A percentile compares a stretch with the other conserved stretches of the same genome.
phyloP scores from a whole-genome alignment of 2,888 invertebrate genomes.

The Tenthredo distinguenda region DNA sequence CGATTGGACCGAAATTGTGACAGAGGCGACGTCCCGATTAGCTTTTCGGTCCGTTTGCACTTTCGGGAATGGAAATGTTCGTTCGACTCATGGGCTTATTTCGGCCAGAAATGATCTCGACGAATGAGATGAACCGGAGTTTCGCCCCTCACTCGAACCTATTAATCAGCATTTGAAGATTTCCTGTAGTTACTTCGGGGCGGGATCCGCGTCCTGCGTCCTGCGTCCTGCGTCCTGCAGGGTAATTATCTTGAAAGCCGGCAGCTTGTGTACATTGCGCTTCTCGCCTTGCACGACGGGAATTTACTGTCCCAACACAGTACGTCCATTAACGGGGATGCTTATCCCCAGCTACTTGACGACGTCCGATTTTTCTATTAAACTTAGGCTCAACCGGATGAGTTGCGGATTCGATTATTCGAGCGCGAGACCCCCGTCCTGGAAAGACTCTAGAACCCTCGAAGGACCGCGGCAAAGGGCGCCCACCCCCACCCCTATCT shows the following conservation, averaged over 20 bases:
- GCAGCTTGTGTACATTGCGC: constrained; percentile 25
- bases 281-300: constrained; percentile 3
- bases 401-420: constrained; percentile 25
- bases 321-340: constrained; percentile 44
- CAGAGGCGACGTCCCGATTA: too few species aligned
- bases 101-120: not conserved
- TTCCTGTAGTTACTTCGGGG: not conserved
- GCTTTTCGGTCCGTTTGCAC: too few species aligned
- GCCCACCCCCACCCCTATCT: not conserved
- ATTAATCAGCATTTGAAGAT: not conserved
- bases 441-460: not conserved
- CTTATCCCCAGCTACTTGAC: constrained; percentile 36
- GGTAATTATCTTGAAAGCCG: constrained; percentile 37
- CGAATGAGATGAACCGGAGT: not conserved
- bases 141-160: not conserved
- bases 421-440: not conserved
- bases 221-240: not conserved
- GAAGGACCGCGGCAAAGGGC: not conserved
- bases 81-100: not conserved
- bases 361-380: constrained; percentile 10
- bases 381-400: constrained; percentile 23
- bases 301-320: constrained; percentile 42
- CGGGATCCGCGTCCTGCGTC: not conserved
- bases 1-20: too few species aligned
- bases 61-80: too few species aligned